These are phyloP conservation scores for Cryptocheilus praepositus DNA, from an alignment of 2,888 invertebrate species.

Conservation along the genomic window DNA sequence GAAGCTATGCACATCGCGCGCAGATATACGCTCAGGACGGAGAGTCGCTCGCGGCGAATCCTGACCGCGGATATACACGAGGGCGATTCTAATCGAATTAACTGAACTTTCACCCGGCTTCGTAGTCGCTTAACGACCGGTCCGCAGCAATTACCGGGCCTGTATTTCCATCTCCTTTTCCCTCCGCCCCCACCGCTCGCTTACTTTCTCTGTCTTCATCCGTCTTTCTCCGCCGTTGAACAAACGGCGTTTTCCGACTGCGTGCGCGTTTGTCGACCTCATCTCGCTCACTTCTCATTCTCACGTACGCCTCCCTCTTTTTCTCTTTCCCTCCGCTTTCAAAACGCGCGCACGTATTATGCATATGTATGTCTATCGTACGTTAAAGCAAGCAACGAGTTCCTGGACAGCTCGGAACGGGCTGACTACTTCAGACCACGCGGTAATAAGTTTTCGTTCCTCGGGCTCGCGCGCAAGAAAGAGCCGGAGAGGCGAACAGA, in stretches of 20 bases:
- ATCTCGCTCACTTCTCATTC: constrained; percentile 4
- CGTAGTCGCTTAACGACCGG: constrained; percentile 49
- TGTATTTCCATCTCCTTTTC: constrained; percentile 34
- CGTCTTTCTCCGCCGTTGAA: neutral
- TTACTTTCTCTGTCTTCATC: neutral
- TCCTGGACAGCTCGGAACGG: constrained; percentile 13
- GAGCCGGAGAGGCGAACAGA: constrained; percentile 1
- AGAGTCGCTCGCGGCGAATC: constrained; percentile 54
- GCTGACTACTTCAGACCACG: constrained; percentile 14
- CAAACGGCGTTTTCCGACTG: constrained; percentile 20
- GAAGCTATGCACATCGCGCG: constrained; percentile 26
- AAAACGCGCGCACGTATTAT: constrained; percentile 3
- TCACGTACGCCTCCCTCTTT: neutral
- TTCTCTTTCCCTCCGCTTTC: neutral
- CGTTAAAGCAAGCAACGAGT: constrained; percentile 31
- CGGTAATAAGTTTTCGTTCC: constrained; percentile 38
- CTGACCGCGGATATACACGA: constrained; percentile 50
- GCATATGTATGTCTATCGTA: neutral
- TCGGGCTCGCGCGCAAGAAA: neutral
- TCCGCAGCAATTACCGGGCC: constrained; percentile 53
- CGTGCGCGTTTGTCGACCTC: constrained; percentile 14
- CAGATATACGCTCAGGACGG: constrained; percentile 39
- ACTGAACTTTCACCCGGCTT: constrained; percentile 63
- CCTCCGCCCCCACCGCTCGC: constrained; percentile 4
- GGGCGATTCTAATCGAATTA: constrained; percentile 65